These are phyloP conservation scores for Phasianus colchicus DNA, from an alignment of 2,113 vertebrate genomes.

Conservation along the genomic window DNA sequence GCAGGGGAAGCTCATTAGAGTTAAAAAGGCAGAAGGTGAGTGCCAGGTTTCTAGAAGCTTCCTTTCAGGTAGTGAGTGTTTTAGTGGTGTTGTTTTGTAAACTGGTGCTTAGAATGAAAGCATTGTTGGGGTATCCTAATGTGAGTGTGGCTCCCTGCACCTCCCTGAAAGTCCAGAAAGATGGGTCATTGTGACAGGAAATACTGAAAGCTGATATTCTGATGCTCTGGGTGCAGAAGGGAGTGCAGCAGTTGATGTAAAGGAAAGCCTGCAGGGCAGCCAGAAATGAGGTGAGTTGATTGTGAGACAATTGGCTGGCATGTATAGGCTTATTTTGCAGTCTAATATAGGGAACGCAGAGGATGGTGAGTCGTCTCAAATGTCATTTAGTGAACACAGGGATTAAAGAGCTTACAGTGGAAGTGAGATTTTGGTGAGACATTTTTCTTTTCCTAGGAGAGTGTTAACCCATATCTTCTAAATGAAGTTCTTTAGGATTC, in stretches of 20 bases:
- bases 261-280: not conserved
- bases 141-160: not conserved
- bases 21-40: not conserved
- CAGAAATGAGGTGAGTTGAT: not conserved
- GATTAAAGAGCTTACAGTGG: not conserved
- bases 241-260: not conserved
- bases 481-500: not conserved
- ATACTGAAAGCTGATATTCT: not conserved
- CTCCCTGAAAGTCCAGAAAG: not conserved
- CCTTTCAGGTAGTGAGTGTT: not conserved
- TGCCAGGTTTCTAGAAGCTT: not conserved
- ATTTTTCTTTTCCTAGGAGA: not conserved
- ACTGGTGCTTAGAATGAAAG: not conserved
- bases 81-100: not conserved
- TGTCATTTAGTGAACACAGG: not conserved
- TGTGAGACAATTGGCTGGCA: not conserved
- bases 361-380: not conserved
- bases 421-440: conserved; percentile 20
- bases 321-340: not conserved
- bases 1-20: not conserved
- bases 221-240: not conserved
- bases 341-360: not conserved
- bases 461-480: not conserved
- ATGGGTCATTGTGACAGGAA: not conserved
- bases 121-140: not conserved